phyloP scores from a whole-genome alignment of 2,797 vertebrate genomes.

The Acomys russatus region DNA sequence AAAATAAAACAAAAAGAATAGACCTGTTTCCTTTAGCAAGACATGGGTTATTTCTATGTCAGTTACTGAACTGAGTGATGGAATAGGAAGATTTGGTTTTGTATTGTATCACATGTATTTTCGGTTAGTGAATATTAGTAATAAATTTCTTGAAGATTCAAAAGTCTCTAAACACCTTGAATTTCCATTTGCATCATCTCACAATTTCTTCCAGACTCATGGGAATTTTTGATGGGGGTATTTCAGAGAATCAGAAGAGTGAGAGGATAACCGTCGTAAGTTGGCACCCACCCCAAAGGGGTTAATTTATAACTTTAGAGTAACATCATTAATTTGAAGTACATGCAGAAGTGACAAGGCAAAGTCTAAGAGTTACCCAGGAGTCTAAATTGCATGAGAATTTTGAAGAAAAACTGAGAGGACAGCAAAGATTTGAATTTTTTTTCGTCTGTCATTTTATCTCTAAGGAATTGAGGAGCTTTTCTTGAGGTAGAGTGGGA shows the following conservation, averaged over 20 bases:
- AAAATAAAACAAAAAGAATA: slow-evolving; percentile 13
- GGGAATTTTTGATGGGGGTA: not conserved
- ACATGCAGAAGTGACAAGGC: slow-evolving; percentile 33
- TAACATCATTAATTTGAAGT: slow-evolving; percentile 39
- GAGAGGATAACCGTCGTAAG: slow-evolving; percentile 8
- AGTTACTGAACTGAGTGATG: slow-evolving; percentile 6
- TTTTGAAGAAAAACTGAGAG: slow-evolving; percentile 68
- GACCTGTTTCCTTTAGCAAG: not conserved
- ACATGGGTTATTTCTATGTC: not conserved
- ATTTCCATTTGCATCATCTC: slow-evolving; percentile 18
- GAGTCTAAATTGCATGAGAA: slow-evolving; percentile 36
- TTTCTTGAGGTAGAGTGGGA: slow-evolving; percentile 65
- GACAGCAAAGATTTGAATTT: not conserved
- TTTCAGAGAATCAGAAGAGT: slow-evolving; percentile 48
- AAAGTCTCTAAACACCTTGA: slow-evolving; percentile 9
- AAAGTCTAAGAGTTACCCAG: slow-evolving; percentile 15
- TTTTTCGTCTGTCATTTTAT: slow-evolving; percentile 73
- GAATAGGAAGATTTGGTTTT: not conserved
- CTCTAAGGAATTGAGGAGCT: slow-evolving; percentile 58
- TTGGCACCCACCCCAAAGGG: slow-evolving; percentile 14
- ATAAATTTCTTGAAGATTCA: slow-evolving; percentile 45
- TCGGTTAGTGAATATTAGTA: slow-evolving; percentile 2
- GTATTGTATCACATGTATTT: not conserved
- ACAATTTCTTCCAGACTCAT: slow-evolving; percentile 13
- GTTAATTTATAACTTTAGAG: slow-evolving; percentile 54